Evolutionary conservation across 2,888 invertebrate species (phyloP).

Genomic region (Pristionchus arcanus): DNA sequence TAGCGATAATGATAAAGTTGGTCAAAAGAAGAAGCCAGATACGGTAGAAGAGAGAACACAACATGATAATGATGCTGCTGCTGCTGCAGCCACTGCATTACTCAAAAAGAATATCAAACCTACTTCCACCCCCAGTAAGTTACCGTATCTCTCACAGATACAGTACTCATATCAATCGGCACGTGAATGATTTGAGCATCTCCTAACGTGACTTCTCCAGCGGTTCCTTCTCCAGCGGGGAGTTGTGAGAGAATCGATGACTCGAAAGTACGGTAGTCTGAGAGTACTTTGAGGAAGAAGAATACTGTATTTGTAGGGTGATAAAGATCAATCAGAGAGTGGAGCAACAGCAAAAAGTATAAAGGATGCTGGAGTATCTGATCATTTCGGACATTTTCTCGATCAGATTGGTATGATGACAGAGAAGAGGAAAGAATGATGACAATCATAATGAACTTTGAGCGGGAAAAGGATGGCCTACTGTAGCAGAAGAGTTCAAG

Average conservation of each 20-base stretch:
- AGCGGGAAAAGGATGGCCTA: constrained; percentile 27
- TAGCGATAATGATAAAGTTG: neutral
- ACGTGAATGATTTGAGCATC: neutral
- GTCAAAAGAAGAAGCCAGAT: neutral
- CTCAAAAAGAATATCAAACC: constrained; percentile 13
- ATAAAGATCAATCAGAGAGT: neutral
- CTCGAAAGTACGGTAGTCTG: constrained; percentile 24
- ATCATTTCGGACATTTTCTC: neutral
- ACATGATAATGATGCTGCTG: neutral
- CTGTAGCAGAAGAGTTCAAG: constrained; percentile 24
- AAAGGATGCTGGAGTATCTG: constrained; percentile 16
- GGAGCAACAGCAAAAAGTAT: constrained; percentile 21
- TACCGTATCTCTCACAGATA: neutral
- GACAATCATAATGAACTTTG: neutral
- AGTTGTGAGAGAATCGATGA: constrained; percentile 19
- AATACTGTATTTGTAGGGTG: constrained; percentile 30
- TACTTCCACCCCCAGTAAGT: neutral
- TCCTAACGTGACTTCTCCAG: neutral
- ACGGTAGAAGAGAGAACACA: constrained; percentile 1
- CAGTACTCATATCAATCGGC: neutral
- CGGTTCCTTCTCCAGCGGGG: neutral
- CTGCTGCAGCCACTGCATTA: neutral
- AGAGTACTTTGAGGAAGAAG: neutral
- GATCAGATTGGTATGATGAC: neutral
- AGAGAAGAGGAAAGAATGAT: neutral